Evolutionary conservation across 2,888 invertebrate genomes (phyloP), one percentile per base, ranked within the genome.

Genomic region (Apomyelois bistriatella): DNA sequence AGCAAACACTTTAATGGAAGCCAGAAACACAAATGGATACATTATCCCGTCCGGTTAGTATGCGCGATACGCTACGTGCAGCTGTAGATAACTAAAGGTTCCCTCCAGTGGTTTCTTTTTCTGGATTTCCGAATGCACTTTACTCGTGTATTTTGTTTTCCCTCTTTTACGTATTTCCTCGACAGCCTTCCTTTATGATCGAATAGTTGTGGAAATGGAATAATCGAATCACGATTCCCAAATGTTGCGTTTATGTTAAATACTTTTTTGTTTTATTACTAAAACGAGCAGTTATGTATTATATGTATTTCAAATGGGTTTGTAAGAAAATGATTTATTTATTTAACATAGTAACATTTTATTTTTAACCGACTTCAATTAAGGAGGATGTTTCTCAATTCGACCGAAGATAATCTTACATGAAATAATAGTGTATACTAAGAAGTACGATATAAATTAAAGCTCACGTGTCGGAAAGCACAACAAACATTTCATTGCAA

Each of bases 51-150:
- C 15, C 32, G 53, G 51, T 53, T 55, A 53, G 40, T 42, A 53
- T 53, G 36, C 43, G 22, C 36, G 37, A 52, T 52, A 41, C 51
- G 52, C 38, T 9, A 12, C 53, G 49, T 36, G 48, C 50, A 46
- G 47, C 46, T 48, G 48, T 36, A 43, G 36, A 47, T 37, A 52
- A 52, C 37, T 53, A 54, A 53, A 57, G 48, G 51, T 47, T 37
- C 46, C 52, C 52, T 47, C 46, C 15, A 51, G 52, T 37, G 53
- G 56, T 59, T 57, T 53, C 53, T 53, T 53, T 52, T 55, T 49
- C 56, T 56, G 55, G 56, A 55, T 56, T 53, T 57, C 53, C 53
- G 55, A 57, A 61, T 58, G 59, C 58, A 57, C 58, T 60, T 57
- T 57, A 52, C 50, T 57, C 55, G 54, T 51, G 48, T 46, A 38